Evolutionary conservation across 1,140 invertebrate species (phyloP).

Genomic region (Trichonephila inaurata): DNA sequence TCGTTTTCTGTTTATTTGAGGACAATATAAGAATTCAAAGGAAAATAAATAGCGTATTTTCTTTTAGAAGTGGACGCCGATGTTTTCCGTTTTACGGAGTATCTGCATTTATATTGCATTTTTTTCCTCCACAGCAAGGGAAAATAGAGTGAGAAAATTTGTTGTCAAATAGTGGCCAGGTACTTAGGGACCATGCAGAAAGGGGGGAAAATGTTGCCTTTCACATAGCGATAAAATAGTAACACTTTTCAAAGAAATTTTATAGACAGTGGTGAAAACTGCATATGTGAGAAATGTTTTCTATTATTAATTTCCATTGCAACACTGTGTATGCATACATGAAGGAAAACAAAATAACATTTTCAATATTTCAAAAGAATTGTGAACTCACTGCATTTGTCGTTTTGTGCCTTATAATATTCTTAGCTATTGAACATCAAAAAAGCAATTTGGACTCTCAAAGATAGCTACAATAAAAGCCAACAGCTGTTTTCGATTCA

Average conservation of each 20-base stretch:
- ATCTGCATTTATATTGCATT: slow-evolving; percentile 72
- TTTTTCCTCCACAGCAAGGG: not conserved
- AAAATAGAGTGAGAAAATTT: slow-evolving; percentile 55
- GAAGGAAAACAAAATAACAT: not conserved
- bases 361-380: not conserved
- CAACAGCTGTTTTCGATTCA: too few relatives aligned
- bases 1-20: not conserved
- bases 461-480: too few relatives aligned
- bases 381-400: not conserved
- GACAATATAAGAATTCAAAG: slow-evolving; percentile 51
- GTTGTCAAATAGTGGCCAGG: slow-evolving; percentile 24
- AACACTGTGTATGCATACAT: not conserved
- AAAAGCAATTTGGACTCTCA: too few relatives aligned
- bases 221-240: not conserved
- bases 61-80: not conserved
- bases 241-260: not conserved
- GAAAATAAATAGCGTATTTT: slow-evolving; percentile 67
- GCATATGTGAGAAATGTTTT: not conserved
- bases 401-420: not conserved
- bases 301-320: not conserved
- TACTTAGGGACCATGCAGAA: slow-evolving; percentile 40
- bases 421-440: too few relatives aligned
- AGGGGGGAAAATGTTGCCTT: not conserved
- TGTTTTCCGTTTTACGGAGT: not conserved
- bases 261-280: not conserved